Evolutionary conservation across 2,888 invertebrate species (phyloP).

Genomic region (Tricholauxania praeusta): DNA sequence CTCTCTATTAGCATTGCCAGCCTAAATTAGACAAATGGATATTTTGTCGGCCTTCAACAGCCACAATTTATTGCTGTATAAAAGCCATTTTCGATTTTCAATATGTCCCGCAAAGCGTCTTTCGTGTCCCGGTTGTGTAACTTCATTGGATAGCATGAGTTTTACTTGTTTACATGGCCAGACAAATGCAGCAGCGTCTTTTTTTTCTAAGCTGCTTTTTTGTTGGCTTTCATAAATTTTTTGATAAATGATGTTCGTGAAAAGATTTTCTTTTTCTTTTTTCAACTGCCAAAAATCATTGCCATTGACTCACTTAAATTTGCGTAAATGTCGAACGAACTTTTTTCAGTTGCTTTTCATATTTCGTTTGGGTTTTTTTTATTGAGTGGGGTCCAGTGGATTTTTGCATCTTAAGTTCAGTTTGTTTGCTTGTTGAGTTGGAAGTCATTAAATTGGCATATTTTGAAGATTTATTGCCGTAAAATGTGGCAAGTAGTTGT

Average conservation of each 20-base stretch:
- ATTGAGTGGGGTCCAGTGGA: too few species aligned
- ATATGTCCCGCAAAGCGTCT: background rate
- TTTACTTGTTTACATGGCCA: slow-evolving; percentile 2
- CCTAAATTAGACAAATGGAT: slow-evolving; percentile 26
- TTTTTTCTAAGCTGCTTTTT: background rate
- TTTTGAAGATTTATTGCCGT: slow-evolving; percentile 14
- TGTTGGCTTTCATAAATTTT: slow-evolving; percentile 12
- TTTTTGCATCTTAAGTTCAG: background rate
- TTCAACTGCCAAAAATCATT: background rate
- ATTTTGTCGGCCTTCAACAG: slow-evolving; percentile 15
- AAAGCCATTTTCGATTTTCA: slow-evolving; percentile 19
- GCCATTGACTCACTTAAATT: slow-evolving; percentile 19
- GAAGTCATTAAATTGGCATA: slow-evolving; percentile 26
- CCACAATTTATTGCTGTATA: slow-evolving; percentile 31
- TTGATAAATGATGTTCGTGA: slow-evolving; percentile 28
- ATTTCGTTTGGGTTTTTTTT: too few species aligned
- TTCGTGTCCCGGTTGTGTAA: background rate
- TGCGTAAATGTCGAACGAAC: slow-evolving; percentile 7
- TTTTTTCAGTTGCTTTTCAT: background rate
- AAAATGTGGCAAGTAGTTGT: slow-evolving; percentile 9
- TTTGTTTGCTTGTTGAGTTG: slow-evolving; percentile 4
- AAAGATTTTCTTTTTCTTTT: background rate
- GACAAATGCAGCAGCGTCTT: background rate
- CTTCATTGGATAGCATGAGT: background rate
- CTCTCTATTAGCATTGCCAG: slow-evolving; percentile 25